Percentiles rank a stretch among this genome's conserved stretches.
Evolutionary conservation across 2,113 vertebrate genomes (phyloP).

Genomic region (Tautogolabrus adspersus): DNA sequence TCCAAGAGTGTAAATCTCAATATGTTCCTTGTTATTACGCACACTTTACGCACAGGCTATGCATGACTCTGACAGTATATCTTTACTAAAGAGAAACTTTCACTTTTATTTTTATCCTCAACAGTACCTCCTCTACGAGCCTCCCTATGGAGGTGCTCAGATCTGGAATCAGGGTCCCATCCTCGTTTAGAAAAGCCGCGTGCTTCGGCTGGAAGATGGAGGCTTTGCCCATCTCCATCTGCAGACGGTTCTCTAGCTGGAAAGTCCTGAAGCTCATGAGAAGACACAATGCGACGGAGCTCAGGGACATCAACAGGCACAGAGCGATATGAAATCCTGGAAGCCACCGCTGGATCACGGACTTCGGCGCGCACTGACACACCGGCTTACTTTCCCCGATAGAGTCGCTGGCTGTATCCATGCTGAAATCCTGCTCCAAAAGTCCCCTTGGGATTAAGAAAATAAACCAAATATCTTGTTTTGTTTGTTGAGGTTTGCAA

Average conservation of each 20-base stretch:
- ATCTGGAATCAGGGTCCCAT: slow-evolving; percentile 81
- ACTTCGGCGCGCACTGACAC: slow-evolving; percentile 64
- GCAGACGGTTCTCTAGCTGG: slow-evolving; percentile 88
- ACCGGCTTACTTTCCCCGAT: slow-evolving; percentile 64
- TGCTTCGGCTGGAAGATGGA: slow-evolving; percentile 58
- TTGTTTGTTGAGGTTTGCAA: background rate
- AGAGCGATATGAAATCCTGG: slow-evolving; percentile 75
- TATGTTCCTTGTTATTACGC: slow-evolving; percentile 52
- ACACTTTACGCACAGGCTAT: slow-evolving; percentile 52
- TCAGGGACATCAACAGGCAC: slow-evolving; percentile 86
- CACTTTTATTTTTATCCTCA: background rate
- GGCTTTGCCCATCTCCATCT: slow-evolving; percentile 84
- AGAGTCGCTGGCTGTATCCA: slow-evolving; percentile 70
- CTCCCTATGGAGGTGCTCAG: slow-evolving; percentile 84
- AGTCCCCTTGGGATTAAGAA: slow-evolving; percentile 17
- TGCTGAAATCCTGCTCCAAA: slow-evolving; percentile 55
- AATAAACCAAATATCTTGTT: background rate
- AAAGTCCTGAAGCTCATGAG: slow-evolving; percentile 88
- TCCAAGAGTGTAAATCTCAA: slow-evolving; percentile 2
- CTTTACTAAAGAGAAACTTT: background rate
- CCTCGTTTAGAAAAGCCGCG: slow-evolving; percentile 67
- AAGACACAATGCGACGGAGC: slow-evolving; percentile 87
- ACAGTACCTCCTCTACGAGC: slow-evolving; percentile 88
- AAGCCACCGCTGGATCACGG: slow-evolving; percentile 64
- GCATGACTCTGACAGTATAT: background rate